Percentiles rank a stretch among this genome's conserved stretches.
Evolutionary conservation across 1,140 invertebrate genomes (phyloP).

Genomic region (Zaprionus tsacasi): DNA sequence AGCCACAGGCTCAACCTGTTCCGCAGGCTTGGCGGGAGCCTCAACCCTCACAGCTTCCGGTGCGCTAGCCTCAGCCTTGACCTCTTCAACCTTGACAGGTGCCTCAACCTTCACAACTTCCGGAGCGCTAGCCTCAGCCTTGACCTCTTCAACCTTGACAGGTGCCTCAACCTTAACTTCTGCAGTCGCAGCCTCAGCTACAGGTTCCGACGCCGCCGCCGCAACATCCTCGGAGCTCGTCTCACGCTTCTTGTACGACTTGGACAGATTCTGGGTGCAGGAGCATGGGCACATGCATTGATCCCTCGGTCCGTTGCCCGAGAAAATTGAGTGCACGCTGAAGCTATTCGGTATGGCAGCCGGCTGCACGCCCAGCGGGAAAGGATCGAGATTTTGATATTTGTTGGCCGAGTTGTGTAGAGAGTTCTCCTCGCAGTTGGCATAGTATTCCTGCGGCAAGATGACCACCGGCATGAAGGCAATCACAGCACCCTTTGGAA

Average conservation of each 20-base stretch:
- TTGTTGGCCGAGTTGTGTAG: slow-evolving; percentile 45
- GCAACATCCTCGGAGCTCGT: slow-evolving; percentile 51
- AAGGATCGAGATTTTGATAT: slow-evolving; percentile 68
- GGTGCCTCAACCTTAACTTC: slow-evolving; percentile 40
- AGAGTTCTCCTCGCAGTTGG: slow-evolving; percentile 68
- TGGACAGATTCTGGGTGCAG: slow-evolving; percentile 78
- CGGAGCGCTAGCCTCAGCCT: slow-evolving; percentile 33
- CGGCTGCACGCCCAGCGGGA: slow-evolving; percentile 77
- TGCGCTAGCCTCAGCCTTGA: slow-evolving; percentile 34
- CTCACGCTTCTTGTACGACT: slow-evolving; percentile 75
- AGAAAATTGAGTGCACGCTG: slow-evolving; percentile 72
- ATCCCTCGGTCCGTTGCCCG: slow-evolving; percentile 71
- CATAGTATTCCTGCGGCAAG: slow-evolving; percentile 85
- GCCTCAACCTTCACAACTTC: slow-evolving; percentile 28
- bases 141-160: slow-evolving; percentile 18
- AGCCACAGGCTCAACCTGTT: slow-evolving; percentile 2
- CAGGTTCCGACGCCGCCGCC: slow-evolving; percentile 17
- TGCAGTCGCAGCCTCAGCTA: background rate
- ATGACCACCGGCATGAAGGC: slow-evolving; percentile 87
- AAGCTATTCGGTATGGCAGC: slow-evolving; percentile 62
- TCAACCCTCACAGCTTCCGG: slow-evolving; percentile 13
- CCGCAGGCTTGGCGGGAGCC: slow-evolving; percentile 1
- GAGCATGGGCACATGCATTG: slow-evolving; percentile 83
- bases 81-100: slow-evolving; percentile 26
- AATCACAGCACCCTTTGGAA: slow-evolving; percentile 85